These are phyloP conservation scores for Oceanodroma leucorhoa DNA, from an alignment of 2,797 vertebrate species.

Conservation along the genomic window DNA sequence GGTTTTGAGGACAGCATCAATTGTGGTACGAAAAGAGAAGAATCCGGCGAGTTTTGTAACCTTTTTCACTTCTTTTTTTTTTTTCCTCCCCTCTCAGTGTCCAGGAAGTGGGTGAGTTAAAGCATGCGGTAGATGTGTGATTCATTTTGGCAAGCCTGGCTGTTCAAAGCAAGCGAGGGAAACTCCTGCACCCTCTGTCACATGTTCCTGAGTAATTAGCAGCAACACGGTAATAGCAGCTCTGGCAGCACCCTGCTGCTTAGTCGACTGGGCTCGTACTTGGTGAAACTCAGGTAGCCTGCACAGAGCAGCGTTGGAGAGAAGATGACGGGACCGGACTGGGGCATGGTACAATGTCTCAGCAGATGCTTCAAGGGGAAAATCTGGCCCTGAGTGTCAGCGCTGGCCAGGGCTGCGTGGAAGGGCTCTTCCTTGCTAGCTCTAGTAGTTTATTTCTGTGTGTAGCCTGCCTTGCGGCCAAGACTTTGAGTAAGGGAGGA, in stretches of 20 bases:
- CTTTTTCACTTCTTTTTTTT: neutral
- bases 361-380: neutral
- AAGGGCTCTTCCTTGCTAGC: neutral
- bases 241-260: neutral
- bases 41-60: neutral
- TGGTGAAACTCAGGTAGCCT: neutral
- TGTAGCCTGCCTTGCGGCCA: neutral
- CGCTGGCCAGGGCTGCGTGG: neutral
- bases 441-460: neutral
- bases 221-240: neutral
- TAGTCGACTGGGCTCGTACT: neutral
- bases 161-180: neutral
- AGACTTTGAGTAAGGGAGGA: neutral
- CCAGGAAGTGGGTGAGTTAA: conserved; percentile 34
- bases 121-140: neutral
- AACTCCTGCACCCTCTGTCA: neutral
- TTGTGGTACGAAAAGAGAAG: neutral
- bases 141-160: neutral
- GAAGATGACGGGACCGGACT: neutral
- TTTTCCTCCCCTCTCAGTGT: neutral
- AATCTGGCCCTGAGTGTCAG: neutral
- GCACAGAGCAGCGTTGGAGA: neutral
- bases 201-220: neutral
- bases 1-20: neutral
- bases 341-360: neutral